Evolutionary conservation across 2,113 vertebrate genomes (phyloP).

Genomic region (Eidolon helvum): DNA sequence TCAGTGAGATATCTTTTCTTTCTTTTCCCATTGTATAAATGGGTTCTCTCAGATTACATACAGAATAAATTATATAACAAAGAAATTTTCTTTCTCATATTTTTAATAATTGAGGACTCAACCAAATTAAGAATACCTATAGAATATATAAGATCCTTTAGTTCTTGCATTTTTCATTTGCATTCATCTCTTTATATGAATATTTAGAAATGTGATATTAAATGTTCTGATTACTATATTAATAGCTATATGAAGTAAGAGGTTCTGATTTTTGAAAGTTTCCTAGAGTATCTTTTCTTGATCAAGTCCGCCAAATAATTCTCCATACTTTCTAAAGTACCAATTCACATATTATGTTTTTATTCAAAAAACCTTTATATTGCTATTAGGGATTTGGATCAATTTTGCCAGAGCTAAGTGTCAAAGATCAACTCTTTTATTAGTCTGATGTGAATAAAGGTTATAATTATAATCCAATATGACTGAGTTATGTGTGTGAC

Average conservation of each 20-base stretch:
- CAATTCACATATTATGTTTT: background rate
- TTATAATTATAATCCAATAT: slow-evolving; percentile 50
- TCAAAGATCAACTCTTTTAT: slow-evolving; percentile 59
- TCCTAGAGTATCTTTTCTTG: background rate
- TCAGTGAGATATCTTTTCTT: background rate
- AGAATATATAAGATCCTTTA: background rate
- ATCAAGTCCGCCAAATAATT: background rate
- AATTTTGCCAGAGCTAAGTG: slow-evolving; percentile 22
- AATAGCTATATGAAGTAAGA: background rate
- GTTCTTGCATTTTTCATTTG: background rate
- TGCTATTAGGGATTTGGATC: background rate
- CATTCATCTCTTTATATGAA: background rate
- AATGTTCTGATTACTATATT: background rate
- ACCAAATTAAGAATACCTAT: background rate
- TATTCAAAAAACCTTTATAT: slow-evolving; percentile 47
- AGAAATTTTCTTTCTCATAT: background rate
- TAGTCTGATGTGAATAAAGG: slow-evolving; percentile 26
- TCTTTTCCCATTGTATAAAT: background rate
- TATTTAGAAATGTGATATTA: background rate
- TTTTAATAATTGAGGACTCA: background rate
- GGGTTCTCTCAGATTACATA: background rate
- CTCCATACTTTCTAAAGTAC: background rate
- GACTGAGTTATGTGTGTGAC: slow-evolving; percentile 50
- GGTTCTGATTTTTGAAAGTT: background rate
- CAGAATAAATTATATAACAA: background rate